Evolutionary conservation across 2,113 vertebrate species (phyloP), one percentile per base, ranked within the genome.

Genomic region (Tautogolabrus adspersus): DNA sequence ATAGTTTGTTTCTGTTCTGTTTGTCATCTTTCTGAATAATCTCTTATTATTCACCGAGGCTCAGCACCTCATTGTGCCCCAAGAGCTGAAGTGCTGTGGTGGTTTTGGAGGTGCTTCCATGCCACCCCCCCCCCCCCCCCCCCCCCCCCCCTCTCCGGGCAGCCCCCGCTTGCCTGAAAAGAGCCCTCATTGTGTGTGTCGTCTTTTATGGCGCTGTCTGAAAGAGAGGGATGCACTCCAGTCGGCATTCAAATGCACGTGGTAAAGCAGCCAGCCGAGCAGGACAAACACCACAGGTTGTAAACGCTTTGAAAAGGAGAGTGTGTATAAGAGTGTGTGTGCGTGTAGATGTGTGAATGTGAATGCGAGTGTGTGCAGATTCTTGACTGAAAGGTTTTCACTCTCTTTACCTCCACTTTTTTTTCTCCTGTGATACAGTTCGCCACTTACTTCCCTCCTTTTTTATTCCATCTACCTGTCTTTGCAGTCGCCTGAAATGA

Each of bases 231-330:
- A 93, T 91, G 88, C 88, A 88, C 90, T 91, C 91, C 89, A 91
- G 86, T 90, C 89, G 74, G 82, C 88, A 92, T 94, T 92, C 85
- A 93, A 91, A 93, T 92, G 89, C 84, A 91, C 85, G 78, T 86
- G 89, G 92, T 91, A 84, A 80, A 85, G 89, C 88, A 86, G 92
- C 87, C 88, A 91, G 86, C 83, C 76, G 91, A 90, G 88, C 90
- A 91, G 92, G 91, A 87, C 89, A 92, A 92, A 92, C 90, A 91
- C 85, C 89, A 88, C 93, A 89, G 89, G 88, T 93, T 93, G 89
- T 92, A 88, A 93, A 88, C 59, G 68, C 82, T 82, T 87, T 86
- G 77, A 89, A 90, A 90, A 75, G 79, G 66, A 72, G 61, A 59
- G 79, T 70, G 78, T 81, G 68, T 84, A 12, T 66, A 55, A 1